A percentile compares a stretch with the other conserved stretches of the same genome.
These are phyloP conservation scores for Thymelicus acteon DNA, from an alignment of 2,888 invertebrate species.

Conservation along the genomic window DNA sequence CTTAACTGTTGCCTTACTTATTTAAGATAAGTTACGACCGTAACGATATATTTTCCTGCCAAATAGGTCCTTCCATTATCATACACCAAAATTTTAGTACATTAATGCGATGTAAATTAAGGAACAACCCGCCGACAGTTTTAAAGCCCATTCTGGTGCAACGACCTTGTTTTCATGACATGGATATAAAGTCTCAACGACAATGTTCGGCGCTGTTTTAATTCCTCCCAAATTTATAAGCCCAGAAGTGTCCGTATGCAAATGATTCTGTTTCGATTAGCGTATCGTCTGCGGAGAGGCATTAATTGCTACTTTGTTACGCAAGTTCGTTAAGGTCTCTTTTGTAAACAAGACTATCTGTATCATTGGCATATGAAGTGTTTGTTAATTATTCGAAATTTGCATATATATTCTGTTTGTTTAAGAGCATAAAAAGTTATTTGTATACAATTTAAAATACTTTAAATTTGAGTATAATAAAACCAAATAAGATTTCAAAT, in stretches of 20 bases:
- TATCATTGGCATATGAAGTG: neutral
- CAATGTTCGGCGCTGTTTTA: constrained; percentile 21
- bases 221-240: constrained; percentile 48
- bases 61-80: constrained; percentile 62
- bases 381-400: neutral
- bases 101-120: constrained; percentile 41
- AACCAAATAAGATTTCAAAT: neutral
- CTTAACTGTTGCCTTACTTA: constrained; percentile 63
- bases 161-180: constrained; percentile 42
- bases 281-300: constrained; percentile 53
- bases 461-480: no score
- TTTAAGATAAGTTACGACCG: constrained; percentile 68
- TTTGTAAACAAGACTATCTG: constrained; percentile 38
- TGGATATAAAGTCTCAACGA: constrained; percentile 31
- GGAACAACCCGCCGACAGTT: constrained; percentile 33
- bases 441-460: neutral
- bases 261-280: constrained; percentile 61
- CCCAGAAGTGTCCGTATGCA: constrained; percentile 59
- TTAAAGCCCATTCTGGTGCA: constrained; percentile 43
- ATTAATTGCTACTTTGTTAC: constrained; percentile 68
- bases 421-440: neutral
- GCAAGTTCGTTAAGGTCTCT: constrained; percentile 44
- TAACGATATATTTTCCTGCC: constrained; percentile 66
- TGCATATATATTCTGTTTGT: no score
- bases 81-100: constrained; percentile 41